Percentiles rank a stretch among this genome's conserved stretches.
Conservation (phyloP, 1,140 invertebrate genomes). For the Dendrolimus kikuchii region DNA sequence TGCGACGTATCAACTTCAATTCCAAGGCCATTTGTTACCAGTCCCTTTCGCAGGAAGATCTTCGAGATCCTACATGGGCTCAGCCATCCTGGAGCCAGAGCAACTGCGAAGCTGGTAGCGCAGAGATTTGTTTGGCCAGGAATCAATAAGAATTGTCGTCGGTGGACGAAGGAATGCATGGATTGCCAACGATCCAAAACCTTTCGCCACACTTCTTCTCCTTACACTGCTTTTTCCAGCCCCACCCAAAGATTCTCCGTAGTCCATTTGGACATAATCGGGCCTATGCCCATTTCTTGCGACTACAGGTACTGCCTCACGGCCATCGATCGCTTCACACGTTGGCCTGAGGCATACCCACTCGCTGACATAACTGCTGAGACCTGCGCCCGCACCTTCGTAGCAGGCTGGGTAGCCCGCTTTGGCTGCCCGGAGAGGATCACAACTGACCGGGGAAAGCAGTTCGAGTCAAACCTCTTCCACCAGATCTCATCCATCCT, state of each 20-base stretch:
- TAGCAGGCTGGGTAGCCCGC: not conserved
- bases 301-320: conserved; percentile 11
- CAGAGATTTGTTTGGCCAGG: conserved; percentile 47
- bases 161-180: conserved; percentile 26
- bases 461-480: conserved; percentile 1
- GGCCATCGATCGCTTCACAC: not conserved
- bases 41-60: not conserved
- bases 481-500: not conserved
- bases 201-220: conserved; percentile 5
- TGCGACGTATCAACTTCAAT: not conserved
- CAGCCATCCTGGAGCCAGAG: conserved; percentile 23
- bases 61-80: not conserved
- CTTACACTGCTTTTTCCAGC: not conserved
- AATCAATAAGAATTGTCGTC: conserved; percentile 29
- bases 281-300: conserved; percentile 26
- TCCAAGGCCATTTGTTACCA: not conserved
- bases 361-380: conserved; percentile 4
- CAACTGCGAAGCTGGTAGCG: conserved; percentile 24
- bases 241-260: conserved; percentile 9
- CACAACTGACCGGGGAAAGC: conserved; percentile 2
- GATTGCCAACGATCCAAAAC: conserved; percentile 26
- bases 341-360: conserved; percentile 3
- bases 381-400: not conserved
- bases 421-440: conserved; percentile 5
- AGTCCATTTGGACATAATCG: conserved; percentile 35